Base-by-base conservation (phyloP, 2,888 invertebrate genomes). In the Ichneumoninae sp. region DNA sequence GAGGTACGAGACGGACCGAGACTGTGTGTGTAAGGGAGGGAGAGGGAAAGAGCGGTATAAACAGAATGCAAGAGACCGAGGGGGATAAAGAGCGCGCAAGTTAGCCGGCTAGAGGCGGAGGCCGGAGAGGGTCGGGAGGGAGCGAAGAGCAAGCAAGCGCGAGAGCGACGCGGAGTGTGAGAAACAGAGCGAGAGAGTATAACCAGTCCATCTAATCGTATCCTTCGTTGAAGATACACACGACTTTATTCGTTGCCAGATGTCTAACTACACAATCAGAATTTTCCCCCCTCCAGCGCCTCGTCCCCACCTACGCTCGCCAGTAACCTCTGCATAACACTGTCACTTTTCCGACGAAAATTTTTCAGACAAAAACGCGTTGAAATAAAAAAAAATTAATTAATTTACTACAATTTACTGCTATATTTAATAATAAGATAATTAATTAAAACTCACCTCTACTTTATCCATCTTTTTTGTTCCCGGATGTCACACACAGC, bases 391-490 rank as follows among this genome's bases (percentile, higher is more conserved):
- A 57, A 26, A 19, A 19, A 19, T 19, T 19, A 19, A 19, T 19
- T 19, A 19, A 19, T 19, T 19, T 19, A 19, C 19, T 19, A 19
- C 0, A 19, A 75, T 16, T 44, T 19, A 68, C 16, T 30, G 60
- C 30, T 63, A 65, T 52, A 19, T 78, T 69, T 60, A 81, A 65
- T 47, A 4, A 75, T 54, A 40, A 10, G 5, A 78, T 77, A 30
- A 69, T 79, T 57, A 60, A 69, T 77, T 52, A 16, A 26, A 70
- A 85, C 92, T 92, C 87, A 93, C 93, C 93, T 93, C 93, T 90
- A 93, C 91, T 91, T 93, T 93, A 91, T 93, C 93, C 93, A 93
- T 93, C 89, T 92, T 92, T 92, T 90, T 86, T 87, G 88, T 88
- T 88, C 90, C 89, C 90, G 88, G 87, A 88, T 92, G 90, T 92